Percentiles rank a stretch among this genome's conserved stretches.
These are phyloP conservation scores for Lordiphosa stackelbergi DNA, from an alignment of 1,140 invertebrate genomes.

Conservation along the genomic window DNA sequence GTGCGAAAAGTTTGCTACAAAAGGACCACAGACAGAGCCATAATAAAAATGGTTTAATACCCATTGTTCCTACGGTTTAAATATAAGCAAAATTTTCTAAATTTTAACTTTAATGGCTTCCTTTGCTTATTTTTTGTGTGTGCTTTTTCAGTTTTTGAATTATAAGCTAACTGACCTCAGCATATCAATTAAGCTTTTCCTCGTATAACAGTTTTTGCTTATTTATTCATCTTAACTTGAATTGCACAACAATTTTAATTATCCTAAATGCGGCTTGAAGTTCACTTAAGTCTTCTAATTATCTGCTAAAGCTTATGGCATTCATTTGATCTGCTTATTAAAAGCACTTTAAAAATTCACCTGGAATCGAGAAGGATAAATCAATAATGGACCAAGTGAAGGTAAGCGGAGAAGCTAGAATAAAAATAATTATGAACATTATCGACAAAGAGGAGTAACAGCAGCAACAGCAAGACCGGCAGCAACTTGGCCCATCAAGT, in stretches of 20 bases:
- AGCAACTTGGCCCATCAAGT: conserved; percentile 19
- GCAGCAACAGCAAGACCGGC: too few species aligned
- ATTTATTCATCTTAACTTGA: too few species aligned
- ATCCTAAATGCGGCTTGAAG: too few species aligned
- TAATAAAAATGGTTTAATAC: conserved; percentile 5
- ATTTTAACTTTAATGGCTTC: too few species aligned
- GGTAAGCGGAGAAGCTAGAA: conserved; percentile 11
- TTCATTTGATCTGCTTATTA: conserved; percentile 14
- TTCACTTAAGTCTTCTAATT: not conserved
- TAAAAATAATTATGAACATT: conserved; percentile 47
- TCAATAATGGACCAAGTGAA: conserved; percentile 35
- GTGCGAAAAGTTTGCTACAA: conserved; percentile 34
- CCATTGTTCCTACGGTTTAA: too few species aligned
- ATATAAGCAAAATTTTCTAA: too few species aligned
- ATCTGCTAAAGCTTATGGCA: conserved; percentile 5
- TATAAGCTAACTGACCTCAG: too few species aligned
- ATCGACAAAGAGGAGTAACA: conserved; percentile 14
- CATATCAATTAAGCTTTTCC: too few species aligned
- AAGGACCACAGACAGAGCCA: conserved; percentile 10
- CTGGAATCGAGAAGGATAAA: conserved; percentile 32
- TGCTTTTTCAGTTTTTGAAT: too few species aligned
- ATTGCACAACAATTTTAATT: too few species aligned
- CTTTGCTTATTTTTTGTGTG: too few species aligned
- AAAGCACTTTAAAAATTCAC: conserved; percentile 38
- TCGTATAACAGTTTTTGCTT: too few species aligned